Evolutionary conservation across 2,797 vertebrate species (phyloP).

Genomic region (Myripristis murdjan): DNA sequence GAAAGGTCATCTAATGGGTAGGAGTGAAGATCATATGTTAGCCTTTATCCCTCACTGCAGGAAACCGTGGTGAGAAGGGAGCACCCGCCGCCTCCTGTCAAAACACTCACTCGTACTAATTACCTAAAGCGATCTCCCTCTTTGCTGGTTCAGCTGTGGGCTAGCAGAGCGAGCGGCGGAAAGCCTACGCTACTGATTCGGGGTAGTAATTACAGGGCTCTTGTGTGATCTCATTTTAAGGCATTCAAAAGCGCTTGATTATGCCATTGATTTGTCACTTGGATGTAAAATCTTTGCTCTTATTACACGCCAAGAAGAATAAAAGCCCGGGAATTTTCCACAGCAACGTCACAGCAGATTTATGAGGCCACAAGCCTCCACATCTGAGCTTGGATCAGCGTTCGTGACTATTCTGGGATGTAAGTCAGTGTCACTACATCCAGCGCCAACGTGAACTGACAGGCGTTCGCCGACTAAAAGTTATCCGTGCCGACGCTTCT

Average conservation of each 20-base stretch:
- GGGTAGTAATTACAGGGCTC: background rate
- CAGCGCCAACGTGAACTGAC: too few relatives aligned
- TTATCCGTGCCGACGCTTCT: too few relatives aligned
- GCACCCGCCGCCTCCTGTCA: conserved; percentile 73
- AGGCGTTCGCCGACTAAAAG: too few relatives aligned
- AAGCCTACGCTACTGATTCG: background rate
- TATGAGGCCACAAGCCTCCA: too few relatives aligned
- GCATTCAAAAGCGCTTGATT: too few relatives aligned
- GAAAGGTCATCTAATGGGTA: conserved; percentile 82
- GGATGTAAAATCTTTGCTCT: background rate
- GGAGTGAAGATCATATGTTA: conserved; percentile 81
- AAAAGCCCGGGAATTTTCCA: background rate
- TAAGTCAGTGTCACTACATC: too few relatives aligned
- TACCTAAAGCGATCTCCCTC: conserved; percentile 51
- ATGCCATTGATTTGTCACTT: background rate
- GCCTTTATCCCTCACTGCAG: conserved; percentile 73
- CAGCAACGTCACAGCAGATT: too few relatives aligned
- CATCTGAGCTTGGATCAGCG: too few relatives aligned
- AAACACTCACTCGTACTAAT: conserved; percentile 77
- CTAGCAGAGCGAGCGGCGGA: background rate
- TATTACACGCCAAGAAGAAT: background rate
- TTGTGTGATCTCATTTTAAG: background rate
- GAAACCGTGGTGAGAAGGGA: conserved; percentile 50
- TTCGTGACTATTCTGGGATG: too few relatives aligned
- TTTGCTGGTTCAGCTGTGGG: conserved; percentile 14